Evolutionary conservation across 2,888 invertebrate species (phyloP).

Genomic region (Yponomeuta cagnagella): DNA sequence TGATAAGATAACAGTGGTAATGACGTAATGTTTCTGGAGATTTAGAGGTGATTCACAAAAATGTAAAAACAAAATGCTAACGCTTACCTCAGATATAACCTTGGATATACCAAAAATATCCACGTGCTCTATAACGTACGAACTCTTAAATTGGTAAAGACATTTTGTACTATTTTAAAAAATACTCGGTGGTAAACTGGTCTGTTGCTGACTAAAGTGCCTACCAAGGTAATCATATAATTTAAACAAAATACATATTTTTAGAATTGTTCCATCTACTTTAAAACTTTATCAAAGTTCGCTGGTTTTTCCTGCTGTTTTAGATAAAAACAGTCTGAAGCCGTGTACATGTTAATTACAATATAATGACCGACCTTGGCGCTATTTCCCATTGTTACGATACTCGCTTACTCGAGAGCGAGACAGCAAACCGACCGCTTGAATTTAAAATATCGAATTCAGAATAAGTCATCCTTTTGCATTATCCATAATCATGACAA

Average conservation of each 20-base stretch:
- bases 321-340: neutral
- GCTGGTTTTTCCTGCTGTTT: neutral
- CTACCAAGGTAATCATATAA: no score
- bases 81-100: neutral
- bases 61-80: neutral
- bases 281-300: neutral
- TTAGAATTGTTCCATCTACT: neutral
- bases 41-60: neutral
- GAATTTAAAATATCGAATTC: constrained; percentile 21
- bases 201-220: no score
- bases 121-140: no score
- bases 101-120: neutral
- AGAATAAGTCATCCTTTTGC: constrained; percentile 14
- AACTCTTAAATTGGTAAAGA: no score
- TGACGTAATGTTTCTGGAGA: neutral
- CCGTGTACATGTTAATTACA: constrained; percentile 5
- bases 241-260: no score
- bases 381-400: constrained; percentile 59
- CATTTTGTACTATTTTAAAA: no score
- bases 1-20: constrained; percentile 7
- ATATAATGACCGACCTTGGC: constrained; percentile 42
- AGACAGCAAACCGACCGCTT: constrained; percentile 30
- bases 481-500: constrained; percentile 14
- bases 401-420: constrained; percentile 23
- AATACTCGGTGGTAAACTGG: no score